Base-by-base conservation (phyloP, 1,140 invertebrate genomes). In the Drosophila mayri region DNA sequence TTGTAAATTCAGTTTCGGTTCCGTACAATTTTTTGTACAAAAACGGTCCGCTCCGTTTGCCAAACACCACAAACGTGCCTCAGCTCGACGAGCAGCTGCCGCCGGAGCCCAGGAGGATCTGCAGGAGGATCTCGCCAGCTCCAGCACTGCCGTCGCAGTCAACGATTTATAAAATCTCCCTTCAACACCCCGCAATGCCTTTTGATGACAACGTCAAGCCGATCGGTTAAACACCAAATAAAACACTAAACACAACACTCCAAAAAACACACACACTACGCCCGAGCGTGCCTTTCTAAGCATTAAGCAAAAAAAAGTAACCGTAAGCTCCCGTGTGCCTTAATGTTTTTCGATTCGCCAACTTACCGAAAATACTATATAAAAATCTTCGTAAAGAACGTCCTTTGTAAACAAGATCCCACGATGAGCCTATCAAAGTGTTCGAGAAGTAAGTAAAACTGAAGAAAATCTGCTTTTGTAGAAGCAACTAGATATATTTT, bases 41-140 rank as follows among this genome's bases (percentile, higher is more conserved):
- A 81, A 90, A 78, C 83, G 80, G 77, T 78, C 49, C 70, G 79
- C 75, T 70, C 75, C 84, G 84, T 86, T 86, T 74, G 49, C 62
- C 59, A 86, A 86, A 87, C 85, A 90, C 81, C 85, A 90, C 85
- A 90, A 90, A 90, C 85, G 85, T 90, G 88, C 88, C 88, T 91
- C 88, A 88, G 79, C 83, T 87, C 87, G 87, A 59, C 78, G 88
- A 70, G 80, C 78, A 84, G 79, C 50, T 62, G 76, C 80, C 70
- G 22, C 28, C 18, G 52, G 58, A 54, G 52, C 14, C 14, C 32
- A 16, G 8, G 12, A 22, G 57, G 50, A 55, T 55, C 52, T 49
- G 58, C 68, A 65, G 66, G 37, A 65, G 47, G 47, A 50, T 50
- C 60, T 49, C 40, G 35, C 66, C 75, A 72, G 55, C 73, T 59